Conservation (phyloP, 2,888 invertebrate genomes). For the Dolichomitus sp. region DNA sequence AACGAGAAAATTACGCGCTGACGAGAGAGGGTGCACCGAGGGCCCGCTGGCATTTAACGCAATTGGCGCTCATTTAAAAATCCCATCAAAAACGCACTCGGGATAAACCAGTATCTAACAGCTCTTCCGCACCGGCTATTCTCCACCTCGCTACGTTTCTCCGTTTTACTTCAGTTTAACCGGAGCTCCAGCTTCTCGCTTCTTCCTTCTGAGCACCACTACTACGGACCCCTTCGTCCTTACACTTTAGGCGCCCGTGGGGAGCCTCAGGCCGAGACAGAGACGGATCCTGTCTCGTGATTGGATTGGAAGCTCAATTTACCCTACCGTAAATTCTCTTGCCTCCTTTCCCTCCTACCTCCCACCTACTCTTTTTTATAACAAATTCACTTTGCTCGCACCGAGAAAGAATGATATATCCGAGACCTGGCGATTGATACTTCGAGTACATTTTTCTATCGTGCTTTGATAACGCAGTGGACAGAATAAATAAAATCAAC, state of each 20-base stretch:
- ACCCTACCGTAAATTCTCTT: slow-evolving; percentile 76
- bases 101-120: slow-evolving; percentile 68
- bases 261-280: slow-evolving; percentile 70
- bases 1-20: slow-evolving; percentile 61
- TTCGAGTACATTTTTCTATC: slow-evolving; percentile 21
- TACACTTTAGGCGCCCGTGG: slow-evolving; percentile 67
- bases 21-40: slow-evolving; percentile 49
- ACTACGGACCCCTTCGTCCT: slow-evolving; percentile 67
- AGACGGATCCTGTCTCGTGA: slow-evolving; percentile 76
- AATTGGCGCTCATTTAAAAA: slow-evolving; percentile 85
- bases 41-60: slow-evolving; percentile 82
- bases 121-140: slow-evolving; percentile 60
- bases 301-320: slow-evolving; percentile 85
- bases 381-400: slow-evolving; percentile 52
- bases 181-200: slow-evolving; percentile 59
- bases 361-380: slow-evolving; percentile 33
- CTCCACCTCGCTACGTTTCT: slow-evolving; percentile 53
- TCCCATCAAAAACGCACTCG: slow-evolving; percentile 81
- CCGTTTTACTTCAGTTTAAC: slow-evolving; percentile 63
- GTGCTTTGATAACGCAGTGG: slow-evolving; percentile 27
- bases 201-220: slow-evolving; percentile 57
- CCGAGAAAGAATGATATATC: background rate
- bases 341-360: slow-evolving; percentile 30
- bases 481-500: no score
- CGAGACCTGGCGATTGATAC: slow-evolving; percentile 41